A percentile compares a stretch with the other conserved stretches of the same genome.
Conservation (phyloP, 2,113 vertebrate genomes). For the Bos indicus region DNA sequence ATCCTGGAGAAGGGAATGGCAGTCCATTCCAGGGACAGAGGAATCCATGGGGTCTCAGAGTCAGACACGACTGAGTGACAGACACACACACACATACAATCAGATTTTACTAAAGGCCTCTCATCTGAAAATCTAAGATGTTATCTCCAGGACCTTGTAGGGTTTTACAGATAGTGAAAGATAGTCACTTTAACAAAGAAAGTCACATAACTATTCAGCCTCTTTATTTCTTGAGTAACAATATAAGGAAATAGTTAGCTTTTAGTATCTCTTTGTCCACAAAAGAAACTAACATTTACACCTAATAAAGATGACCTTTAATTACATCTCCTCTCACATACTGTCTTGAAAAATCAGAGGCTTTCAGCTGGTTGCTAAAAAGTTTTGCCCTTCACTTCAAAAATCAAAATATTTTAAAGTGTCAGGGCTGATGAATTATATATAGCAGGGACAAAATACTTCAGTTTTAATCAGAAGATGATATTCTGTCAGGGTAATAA, state of each 20-base stretch:
- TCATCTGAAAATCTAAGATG: background rate
- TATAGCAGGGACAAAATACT: background rate
- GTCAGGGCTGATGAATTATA: background rate
- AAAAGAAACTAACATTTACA: background rate
- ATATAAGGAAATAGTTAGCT: background rate
- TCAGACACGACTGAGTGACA: background rate
- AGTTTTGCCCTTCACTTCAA: constrained; percentile 24
- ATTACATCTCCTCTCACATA: background rate
- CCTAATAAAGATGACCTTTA: background rate
- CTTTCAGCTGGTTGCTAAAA: background rate
- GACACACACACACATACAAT: background rate
- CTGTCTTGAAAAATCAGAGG: background rate
- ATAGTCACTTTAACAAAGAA: background rate
- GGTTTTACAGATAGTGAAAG: background rate
- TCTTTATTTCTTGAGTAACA: background rate
- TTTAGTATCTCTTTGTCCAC: background rate
- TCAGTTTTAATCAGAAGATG: background rate
- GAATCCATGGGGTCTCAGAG: background rate
- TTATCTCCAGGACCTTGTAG: background rate
- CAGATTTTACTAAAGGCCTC: background rate
- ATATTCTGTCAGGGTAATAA: background rate
- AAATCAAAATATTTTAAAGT: constrained; percentile 30
- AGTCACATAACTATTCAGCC: background rate
- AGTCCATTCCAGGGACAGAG: background rate
- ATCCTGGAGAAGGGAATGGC: background rate